Percentiles rank a stretch among this genome's conserved stretches.
phyloP scores from a whole-genome alignment of 2,113 vertebrate species.

The Pagrus major region DNA sequence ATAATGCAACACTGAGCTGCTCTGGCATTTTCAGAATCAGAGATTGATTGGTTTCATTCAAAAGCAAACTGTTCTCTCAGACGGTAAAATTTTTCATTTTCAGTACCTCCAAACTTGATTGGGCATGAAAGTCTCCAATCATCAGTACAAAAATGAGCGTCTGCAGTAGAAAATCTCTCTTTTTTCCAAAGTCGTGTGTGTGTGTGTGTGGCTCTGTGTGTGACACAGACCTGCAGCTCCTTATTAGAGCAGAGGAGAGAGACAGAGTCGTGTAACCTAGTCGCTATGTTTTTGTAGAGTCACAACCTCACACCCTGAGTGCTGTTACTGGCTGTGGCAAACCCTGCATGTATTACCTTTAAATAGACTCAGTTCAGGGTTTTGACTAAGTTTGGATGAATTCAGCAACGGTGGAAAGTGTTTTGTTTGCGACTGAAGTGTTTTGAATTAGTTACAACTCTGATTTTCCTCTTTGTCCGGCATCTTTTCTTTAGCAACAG shows the following conservation, averaged over 20 bases:
- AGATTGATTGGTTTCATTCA: background rate
- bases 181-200: background rate
- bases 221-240: too few species aligned
- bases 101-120: background rate
- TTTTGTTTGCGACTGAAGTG: background rate
- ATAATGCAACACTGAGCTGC: slow-evolving; percentile 14
- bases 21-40: slow-evolving; percentile 17
- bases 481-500: background rate
- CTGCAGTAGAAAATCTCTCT: background rate
- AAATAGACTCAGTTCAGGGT: background rate
- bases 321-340: too few species aligned
- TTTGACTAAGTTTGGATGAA: background rate
- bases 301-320: too few species aligned
- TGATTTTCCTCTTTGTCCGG: background rate
- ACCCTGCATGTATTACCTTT: too few species aligned
- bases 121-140: background rate
- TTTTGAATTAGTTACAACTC: background rate
- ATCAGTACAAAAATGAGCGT: background rate
- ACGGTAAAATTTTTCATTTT: background rate
- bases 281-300: too few species aligned
- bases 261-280: too few species aligned
- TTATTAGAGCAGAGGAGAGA: too few species aligned
- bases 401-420: background rate
- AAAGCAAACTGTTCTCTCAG: background rate
- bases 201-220: too few species aligned